Conservation (phyloP, 92 coral and sea anemone genomes). For the Zoanthus gigantus region DNA sequence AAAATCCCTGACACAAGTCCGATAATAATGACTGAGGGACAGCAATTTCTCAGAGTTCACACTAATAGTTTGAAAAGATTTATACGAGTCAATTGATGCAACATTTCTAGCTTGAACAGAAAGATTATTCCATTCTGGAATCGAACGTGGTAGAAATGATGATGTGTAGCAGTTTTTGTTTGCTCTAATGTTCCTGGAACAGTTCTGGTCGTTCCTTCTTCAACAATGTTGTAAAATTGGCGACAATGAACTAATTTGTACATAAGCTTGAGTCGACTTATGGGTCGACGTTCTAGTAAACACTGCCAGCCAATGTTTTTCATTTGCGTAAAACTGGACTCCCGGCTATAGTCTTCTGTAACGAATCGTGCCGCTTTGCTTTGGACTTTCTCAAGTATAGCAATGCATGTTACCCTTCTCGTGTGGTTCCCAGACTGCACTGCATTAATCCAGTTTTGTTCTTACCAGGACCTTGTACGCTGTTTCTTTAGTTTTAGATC, state of each 20-base stretch:
- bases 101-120: neutral
- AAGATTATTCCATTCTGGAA: constrained; percentile 9
- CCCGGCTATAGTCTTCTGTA: constrained; percentile 20
- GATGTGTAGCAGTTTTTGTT: constrained; percentile 5
- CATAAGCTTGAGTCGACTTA: constrained; percentile 32
- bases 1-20: neutral
- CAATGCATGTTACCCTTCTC: constrained; percentile 46
- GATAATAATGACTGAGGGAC: neutral
- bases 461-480: constrained; percentile 49
- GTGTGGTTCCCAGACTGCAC: constrained; percentile 58
- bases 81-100: neutral
- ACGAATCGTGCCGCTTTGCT: constrained; percentile 49
- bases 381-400: constrained; percentile 49
- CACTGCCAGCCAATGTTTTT: constrained; percentile 38
- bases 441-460: constrained; percentile 47
- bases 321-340: constrained; percentile 11
- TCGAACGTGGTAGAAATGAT: constrained; percentile 2
- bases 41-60: neutral
- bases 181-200: neutral
- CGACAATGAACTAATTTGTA: constrained; percentile 38
- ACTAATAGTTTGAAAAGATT: neutral
- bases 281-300: constrained; percentile 36
- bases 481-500: constrained; percentile 7
- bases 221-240: neutral
- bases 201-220: constrained; percentile 1